Evolutionary conservation across 2,113 vertebrate species (phyloP).

Genomic region (Tricholaema leucomelas): DNA sequence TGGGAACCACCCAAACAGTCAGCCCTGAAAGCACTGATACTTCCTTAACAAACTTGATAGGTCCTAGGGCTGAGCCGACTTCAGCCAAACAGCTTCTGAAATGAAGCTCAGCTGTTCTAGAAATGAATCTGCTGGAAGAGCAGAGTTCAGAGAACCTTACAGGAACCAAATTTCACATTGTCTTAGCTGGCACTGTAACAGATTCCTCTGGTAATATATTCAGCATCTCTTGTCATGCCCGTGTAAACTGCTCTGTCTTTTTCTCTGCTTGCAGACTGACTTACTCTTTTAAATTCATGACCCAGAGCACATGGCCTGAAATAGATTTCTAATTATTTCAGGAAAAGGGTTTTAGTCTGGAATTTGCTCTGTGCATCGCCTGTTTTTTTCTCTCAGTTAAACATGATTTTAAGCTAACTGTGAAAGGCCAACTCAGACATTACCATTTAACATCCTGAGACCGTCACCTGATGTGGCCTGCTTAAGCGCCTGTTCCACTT

Average conservation of each 20-base stretch:
- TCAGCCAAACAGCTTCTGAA: slow-evolving; percentile 19
- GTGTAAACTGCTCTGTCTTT: slow-evolving; percentile 34
- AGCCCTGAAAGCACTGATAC: slow-evolving; percentile 33
- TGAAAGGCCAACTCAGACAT: slow-evolving; percentile 45
- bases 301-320: slow-evolving; percentile 32
- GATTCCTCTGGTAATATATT: slow-evolving; percentile 58
- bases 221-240: slow-evolving; percentile 46
- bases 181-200: slow-evolving; percentile 60
- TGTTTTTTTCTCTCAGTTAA: background rate
- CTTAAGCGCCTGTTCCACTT: slow-evolving; percentile 88
- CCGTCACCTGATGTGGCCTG: slow-evolving; percentile 81
- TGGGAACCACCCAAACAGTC: slow-evolving; percentile 21
- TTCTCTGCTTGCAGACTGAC: slow-evolving; percentile 10
- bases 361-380: slow-evolving; percentile 19
- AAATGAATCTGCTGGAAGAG: slow-evolving; percentile 52
- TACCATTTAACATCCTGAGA: slow-evolving; percentile 86
- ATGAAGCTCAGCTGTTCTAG: slow-evolving; percentile 51
- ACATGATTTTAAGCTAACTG: slow-evolving; percentile 28
- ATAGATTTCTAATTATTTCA: slow-evolving; percentile 55
- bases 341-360: background rate
- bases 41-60: slow-evolving; percentile 32
- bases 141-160: slow-evolving; percentile 52
- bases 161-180: slow-evolving; percentile 67
- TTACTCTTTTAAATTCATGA: slow-evolving; percentile 37
- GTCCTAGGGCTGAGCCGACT: slow-evolving; percentile 39